These are phyloP conservation scores for Tiliacea citrago DNA, from an alignment of 2,888 invertebrate species.

Conservation along the genomic window DNA sequence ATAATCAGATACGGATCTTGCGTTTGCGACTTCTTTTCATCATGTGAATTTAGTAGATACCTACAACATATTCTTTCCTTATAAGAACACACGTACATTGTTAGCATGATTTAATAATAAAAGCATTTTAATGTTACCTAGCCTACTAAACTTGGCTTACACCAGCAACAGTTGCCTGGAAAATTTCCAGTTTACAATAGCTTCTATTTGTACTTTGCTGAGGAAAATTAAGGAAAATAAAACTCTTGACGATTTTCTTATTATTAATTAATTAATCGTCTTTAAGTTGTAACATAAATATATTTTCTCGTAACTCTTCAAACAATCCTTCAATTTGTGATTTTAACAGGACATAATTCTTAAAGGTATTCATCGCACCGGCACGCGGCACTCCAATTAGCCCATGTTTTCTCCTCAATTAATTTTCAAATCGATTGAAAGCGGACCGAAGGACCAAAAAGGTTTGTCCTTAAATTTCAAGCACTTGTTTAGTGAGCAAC, in stretches of 20 bases:
- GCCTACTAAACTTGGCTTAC: neutral
- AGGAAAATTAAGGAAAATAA: neutral
- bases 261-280: neutral
- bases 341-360: neutral
- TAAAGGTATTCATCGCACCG: neutral
- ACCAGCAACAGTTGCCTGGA: conserved; percentile 6
- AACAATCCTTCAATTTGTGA: neutral
- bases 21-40: no score
- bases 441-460: conserved; percentile 47
- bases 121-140: neutral
- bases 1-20: no score
- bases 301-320: neutral
- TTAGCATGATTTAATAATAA: neutral
- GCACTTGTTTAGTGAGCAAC: conserved; percentile 45
- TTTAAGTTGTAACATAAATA: neutral
- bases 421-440: conserved; percentile 42
- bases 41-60: neutral
- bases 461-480: conserved; percentile 47
- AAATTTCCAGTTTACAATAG: neutral
- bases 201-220: neutral
- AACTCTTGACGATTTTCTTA: neutral
- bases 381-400: conserved; percentile 37
- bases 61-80: neutral
- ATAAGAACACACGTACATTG: neutral
- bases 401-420: conserved; percentile 42